Evolutionary conservation across 2,797 vertebrate genomes (phyloP).

Genomic region (Sebastes oblongus): DNA sequence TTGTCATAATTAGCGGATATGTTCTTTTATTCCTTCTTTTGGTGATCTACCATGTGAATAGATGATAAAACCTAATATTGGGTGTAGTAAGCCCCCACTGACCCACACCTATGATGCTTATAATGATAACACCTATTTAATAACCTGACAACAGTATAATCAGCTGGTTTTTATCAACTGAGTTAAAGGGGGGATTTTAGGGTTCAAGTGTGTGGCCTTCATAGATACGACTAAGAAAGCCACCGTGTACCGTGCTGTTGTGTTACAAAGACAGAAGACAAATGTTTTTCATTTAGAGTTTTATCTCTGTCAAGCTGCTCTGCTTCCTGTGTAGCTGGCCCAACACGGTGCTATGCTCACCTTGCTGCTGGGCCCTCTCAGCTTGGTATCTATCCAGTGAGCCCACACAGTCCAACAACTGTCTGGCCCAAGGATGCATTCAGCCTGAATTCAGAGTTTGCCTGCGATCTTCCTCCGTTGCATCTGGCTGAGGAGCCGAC

Average conservation of each 20-base stretch:
- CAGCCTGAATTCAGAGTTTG: constrained; percentile 53
- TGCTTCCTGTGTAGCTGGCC: constrained; percentile 45
- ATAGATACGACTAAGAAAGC: neutral
- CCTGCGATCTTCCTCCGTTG: constrained; percentile 36
- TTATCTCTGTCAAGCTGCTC: constrained; percentile 49
- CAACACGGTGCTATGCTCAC: constrained; percentile 34
- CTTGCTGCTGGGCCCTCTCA: constrained; percentile 53
- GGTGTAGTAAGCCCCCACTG: too few relatives aligned
- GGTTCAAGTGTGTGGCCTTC: neutral
- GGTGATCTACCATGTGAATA: too few relatives aligned
- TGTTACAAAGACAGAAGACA: neutral
- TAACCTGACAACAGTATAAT: too few relatives aligned
- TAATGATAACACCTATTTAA: too few relatives aligned
- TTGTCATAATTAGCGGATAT: too few relatives aligned
- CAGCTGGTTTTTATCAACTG: neutral
- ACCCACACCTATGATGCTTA: too few relatives aligned
- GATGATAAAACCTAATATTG: too few relatives aligned
- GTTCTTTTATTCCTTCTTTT: too few relatives aligned
- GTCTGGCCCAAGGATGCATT: constrained; percentile 58
- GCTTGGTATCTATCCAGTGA: constrained; percentile 59
- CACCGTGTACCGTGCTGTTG: neutral
- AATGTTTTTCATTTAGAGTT: constrained; percentile 27
- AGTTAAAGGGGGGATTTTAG: neutral
- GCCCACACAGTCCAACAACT: constrained; percentile 42
- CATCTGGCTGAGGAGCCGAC: constrained; percentile 58